Percentiles rank a stretch among this genome's conserved stretches.
phyloP scores from a whole-genome alignment of 2,113 vertebrate genomes.

The Oceanodroma tethys region DNA sequence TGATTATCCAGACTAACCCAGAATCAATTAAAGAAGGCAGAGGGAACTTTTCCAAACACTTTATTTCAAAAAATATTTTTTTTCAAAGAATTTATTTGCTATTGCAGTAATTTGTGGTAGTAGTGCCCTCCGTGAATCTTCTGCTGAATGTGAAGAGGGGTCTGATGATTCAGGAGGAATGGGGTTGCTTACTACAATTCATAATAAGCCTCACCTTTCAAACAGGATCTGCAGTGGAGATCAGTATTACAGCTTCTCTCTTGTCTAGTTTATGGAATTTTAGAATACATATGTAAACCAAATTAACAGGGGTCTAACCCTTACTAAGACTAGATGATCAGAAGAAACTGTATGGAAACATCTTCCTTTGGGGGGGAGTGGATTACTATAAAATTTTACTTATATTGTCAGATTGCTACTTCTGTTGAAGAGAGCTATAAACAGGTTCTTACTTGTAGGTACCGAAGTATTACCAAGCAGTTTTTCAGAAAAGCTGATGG shows the following conservation, averaged over 20 bases:
- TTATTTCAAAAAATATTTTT: neutral
- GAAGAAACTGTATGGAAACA: neutral
- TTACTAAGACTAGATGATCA: neutral
- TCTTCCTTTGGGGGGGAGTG: neutral
- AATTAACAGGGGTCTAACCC: neutral
- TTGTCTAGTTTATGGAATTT: neutral
- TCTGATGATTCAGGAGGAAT: neutral
- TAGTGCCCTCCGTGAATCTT: neutral
- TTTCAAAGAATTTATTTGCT: neutral
- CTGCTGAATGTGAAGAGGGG: neutral
- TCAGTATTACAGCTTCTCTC: neutral
- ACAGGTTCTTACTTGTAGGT: constrained; percentile 71
- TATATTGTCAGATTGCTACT: neutral
- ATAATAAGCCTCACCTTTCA: neutral
- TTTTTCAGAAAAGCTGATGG: constrained; percentile 94
- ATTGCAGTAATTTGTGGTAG: neutral
- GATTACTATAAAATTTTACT: neutral
- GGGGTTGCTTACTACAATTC: neutral
- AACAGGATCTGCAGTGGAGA: neutral
- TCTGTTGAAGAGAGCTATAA: neutral
- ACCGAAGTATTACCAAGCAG: constrained; percentile 90
- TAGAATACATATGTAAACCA: neutral
- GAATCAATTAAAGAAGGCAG: neutral
- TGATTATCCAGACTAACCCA: neutral
- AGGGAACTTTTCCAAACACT: neutral